Evolutionary conservation across 1,140 invertebrate genomes (phyloP).

Genomic region (Melanaphis sacchari): DNA sequence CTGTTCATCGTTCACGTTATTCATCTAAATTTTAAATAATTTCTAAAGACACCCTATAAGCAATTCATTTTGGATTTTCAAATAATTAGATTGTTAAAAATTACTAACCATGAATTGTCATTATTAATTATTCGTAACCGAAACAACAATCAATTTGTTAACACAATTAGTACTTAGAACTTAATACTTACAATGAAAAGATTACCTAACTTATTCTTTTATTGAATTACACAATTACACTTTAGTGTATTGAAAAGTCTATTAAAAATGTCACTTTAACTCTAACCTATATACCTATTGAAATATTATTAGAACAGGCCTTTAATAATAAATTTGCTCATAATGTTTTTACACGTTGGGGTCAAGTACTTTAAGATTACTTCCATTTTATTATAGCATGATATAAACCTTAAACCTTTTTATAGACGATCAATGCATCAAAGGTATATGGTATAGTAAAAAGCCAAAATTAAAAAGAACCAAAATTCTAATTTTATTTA

Average conservation of each 20-base stretch:
- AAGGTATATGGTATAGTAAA: background rate
- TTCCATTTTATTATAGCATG: too few species aligned
- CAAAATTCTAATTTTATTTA: background rate
- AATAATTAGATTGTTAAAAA: background rate
- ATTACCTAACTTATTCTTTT: background rate
- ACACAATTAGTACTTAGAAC: background rate
- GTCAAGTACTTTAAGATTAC: too few species aligned
- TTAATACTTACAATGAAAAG: background rate
- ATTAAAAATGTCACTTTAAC: background rate
- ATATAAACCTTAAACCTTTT: background rate
- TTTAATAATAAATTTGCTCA: too few species aligned
- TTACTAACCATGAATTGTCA: background rate
- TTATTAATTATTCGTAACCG: background rate
- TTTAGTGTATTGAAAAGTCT: background rate
- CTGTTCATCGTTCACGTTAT: too few species aligned
- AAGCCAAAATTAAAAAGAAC: background rate
- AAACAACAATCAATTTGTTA: background rate
- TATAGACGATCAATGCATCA: background rate
- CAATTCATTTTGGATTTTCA: background rate
- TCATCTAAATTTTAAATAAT: background rate
- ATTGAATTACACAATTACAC: too few species aligned
- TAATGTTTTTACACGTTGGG: too few species aligned
- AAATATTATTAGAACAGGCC: too few species aligned
- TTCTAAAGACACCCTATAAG: background rate
- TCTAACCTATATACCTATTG: too few species aligned